A percentile compares a stretch with the other conserved stretches of the same genome.
These are phyloP conservation scores for Tapera naevia DNA, from an alignment of 2,797 vertebrate species.

Conservation along the genomic window DNA sequence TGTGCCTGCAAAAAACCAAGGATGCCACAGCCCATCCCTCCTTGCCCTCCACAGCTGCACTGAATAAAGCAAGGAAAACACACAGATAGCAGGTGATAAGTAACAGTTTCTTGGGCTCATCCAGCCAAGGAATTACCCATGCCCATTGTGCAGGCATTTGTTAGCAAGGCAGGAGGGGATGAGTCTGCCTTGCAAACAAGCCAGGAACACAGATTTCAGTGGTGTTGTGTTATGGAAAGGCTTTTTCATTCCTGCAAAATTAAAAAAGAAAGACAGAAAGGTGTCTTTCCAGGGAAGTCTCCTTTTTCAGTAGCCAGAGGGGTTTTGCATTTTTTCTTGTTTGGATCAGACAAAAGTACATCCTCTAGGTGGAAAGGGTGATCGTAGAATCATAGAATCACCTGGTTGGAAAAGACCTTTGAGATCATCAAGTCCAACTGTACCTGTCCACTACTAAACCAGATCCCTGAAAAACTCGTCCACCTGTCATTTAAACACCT, in stretches of 20 bases:
- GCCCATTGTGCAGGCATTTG: neutral
- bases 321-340: neutral
- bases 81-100: neutral
- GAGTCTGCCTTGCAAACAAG: neutral
- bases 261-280: neutral
- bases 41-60: neutral
- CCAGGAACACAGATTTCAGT: neutral
- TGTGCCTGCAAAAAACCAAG: rapidly evolving
- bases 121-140: neutral
- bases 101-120: neutral
- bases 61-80: neutral
- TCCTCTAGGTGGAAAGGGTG: neutral
- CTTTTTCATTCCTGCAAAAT: neutral
- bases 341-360: neutral
- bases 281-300: neutral
- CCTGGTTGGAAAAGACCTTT: no score
- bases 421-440: no score
- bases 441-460: no score
- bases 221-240: neutral
- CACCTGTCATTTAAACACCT: no score
- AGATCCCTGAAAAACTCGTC: no score
- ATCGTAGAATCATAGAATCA: no score
- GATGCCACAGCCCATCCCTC: neutral
- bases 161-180: neutral
- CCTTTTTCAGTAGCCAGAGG: neutral